Percentiles rank a stretch among this genome's conserved stretches.
Evolutionary conservation across 1,140 invertebrate species (phyloP).

Genomic region (Plodia interpunctella): DNA sequence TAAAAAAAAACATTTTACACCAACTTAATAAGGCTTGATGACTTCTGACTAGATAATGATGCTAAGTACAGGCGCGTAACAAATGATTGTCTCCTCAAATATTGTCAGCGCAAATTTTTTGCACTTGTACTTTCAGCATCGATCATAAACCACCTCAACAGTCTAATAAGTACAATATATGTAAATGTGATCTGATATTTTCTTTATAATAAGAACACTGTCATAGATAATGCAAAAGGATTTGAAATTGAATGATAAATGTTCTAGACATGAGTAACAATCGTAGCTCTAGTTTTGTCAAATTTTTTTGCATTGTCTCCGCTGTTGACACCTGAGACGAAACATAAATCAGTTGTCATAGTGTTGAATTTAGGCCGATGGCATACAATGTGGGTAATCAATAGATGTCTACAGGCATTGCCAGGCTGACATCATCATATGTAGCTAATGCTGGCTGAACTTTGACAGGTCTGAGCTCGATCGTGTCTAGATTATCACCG

Average conservation of each 20-base stretch:
- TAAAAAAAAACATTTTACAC: constrained; percentile 24
- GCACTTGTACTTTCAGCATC: constrained; percentile 15
- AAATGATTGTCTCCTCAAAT: constrained; percentile 33
- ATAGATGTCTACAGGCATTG: constrained; percentile 48
- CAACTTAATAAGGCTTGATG: constrained; percentile 14
- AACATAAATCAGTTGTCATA: constrained; percentile 71
- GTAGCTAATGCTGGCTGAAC: constrained; percentile 39
- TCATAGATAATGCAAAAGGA: constrained; percentile 36
- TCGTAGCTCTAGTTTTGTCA: constrained; percentile 42
- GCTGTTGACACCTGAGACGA: constrained; percentile 61
- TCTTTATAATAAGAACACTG: constrained; percentile 26
- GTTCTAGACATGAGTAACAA: constrained; percentile 41
- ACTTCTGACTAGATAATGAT: constrained; percentile 30
- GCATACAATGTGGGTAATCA: constrained; percentile 53
- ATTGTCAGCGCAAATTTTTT: constrained; percentile 36
- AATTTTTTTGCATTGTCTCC: constrained; percentile 39
- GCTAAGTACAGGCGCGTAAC: constrained; percentile 22
- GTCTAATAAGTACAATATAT: not conserved
- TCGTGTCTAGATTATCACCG: constrained; percentile 36
- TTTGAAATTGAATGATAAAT: constrained; percentile 56
- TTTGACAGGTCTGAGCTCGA: constrained; percentile 40
- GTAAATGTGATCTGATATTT: constrained; percentile 29
- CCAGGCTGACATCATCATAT: constrained; percentile 53
- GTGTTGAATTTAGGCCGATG: constrained; percentile 52
- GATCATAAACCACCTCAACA: constrained; percentile 19